These are phyloP conservation scores for Cotesia chilonis DNA, from an alignment of 1,140 invertebrate genomes.

Conservation along the genomic window DNA sequence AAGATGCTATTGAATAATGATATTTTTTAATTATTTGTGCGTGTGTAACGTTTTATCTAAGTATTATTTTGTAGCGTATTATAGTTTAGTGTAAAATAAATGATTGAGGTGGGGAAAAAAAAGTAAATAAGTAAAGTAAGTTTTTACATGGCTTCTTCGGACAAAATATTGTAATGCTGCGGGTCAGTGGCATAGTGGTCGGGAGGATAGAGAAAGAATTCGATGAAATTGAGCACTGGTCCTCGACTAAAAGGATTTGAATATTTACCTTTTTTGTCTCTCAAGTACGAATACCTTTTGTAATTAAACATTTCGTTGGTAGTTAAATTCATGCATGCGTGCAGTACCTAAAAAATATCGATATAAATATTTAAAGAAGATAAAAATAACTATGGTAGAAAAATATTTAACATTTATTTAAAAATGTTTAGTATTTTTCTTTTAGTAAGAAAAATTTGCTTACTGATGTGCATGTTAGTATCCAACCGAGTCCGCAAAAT, in stretches of 20 bases:
- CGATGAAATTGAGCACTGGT: conserved; percentile 83
- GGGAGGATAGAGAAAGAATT: conserved; percentile 86
- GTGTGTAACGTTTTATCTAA: conserved; percentile 13
- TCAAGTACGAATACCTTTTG: conserved; percentile 87
- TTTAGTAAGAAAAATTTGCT: conserved; percentile 55
- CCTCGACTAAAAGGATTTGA: conserved; percentile 90
- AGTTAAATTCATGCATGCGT: conserved; percentile 90
- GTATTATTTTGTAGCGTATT: neutral
- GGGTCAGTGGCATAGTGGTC: conserved; percentile 74
- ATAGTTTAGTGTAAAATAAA: neutral
- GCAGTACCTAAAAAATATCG: conserved; percentile 73
- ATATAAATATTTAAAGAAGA: conserved; percentile 30
- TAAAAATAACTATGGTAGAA: neutral
- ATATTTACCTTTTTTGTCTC: conserved; percentile 86
- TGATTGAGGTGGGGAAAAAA: neutral
- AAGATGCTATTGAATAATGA: neutral
- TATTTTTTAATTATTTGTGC: conserved; percentile 7
- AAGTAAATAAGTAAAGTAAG: conserved; percentile 51
- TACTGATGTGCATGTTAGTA: conserved; percentile 88
- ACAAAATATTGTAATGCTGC: conserved; percentile 72
- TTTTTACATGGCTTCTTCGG: conserved; percentile 69
- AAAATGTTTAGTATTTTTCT: conserved; percentile 4
- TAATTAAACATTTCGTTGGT: conserved; percentile 96
- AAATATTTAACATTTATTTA: no score
- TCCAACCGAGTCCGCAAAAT: conserved; percentile 86